phyloP scores from a whole-genome alignment of 2,113 vertebrate species.

The Lepus europaeus region DNA sequence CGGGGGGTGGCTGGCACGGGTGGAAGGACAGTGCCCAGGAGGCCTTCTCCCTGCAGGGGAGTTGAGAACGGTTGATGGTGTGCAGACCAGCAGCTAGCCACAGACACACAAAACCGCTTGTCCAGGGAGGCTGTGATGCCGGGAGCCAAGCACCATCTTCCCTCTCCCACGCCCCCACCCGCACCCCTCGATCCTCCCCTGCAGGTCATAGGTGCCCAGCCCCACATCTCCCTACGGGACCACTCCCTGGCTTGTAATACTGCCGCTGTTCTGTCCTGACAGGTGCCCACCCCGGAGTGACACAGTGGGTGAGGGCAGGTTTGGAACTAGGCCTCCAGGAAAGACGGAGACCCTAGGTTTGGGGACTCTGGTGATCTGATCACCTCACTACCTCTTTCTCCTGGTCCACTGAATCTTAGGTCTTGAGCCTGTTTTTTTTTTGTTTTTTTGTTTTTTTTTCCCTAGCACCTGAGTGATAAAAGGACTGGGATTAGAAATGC shows the following conservation, averaged over 20 bases:
- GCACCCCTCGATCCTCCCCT: background rate
- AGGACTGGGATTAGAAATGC: slow-evolving; percentile 47
- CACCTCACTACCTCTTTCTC: background rate
- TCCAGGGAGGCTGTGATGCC: slow-evolving; percentile 19
- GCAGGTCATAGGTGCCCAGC: background rate
- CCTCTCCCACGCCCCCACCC: background rate
- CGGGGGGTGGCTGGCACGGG: slow-evolving; percentile 72
- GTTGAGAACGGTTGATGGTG: slow-evolving; percentile 73
- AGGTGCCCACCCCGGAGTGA: background rate
- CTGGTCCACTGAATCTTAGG: slow-evolving; percentile 32
- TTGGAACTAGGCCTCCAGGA: background rate
- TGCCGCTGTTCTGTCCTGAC: background rate
- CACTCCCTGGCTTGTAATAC: background rate
- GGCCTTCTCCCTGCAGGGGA: slow-evolving; percentile 60
- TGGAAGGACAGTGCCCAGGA: slow-evolving; percentile 55
- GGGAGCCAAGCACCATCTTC: background rate
- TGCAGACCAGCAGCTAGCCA: slow-evolving; percentile 62
- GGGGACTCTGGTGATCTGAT: background rate
- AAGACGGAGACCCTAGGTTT: background rate
- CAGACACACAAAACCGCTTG: slow-evolving; percentile 66
- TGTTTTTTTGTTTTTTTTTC: too few relatives aligned
- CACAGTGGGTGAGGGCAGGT: background rate
- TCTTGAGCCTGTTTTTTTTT: background rate
- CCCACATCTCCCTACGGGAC: rapidly evolving
- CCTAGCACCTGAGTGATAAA: slow-evolving; percentile 78